Evolutionary conservation across 2,797 vertebrate genomes (phyloP), one percentile per base, ranked within the genome.

Genomic region (Cephalopachus bancanus): DNA sequence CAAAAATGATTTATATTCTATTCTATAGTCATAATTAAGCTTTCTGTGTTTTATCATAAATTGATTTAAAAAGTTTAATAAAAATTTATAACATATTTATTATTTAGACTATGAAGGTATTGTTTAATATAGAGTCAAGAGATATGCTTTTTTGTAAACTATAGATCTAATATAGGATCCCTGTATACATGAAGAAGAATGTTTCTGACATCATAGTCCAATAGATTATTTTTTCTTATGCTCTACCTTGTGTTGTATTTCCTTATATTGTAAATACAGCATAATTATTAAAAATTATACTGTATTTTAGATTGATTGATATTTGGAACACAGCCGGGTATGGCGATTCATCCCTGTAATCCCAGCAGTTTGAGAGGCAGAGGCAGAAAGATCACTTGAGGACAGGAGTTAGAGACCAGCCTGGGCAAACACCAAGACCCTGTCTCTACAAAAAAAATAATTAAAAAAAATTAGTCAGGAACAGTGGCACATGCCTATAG

Each of bases 1-100:
- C 60, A 89, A 76, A 19, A 76, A 19, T 67, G 49, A 65, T n/a
- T 69, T 76, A 67, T n/a, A 71, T 60, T 69, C 53, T 60, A 15
- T 85, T 57, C 17, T 51, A 24, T 62, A 30, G 65, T 24, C 19
- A 55, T 81, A 93, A 44, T 80, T 72, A 78, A 14, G 37, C 59
- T 80, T 62, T 53, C 37, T 79, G 55, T 79, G 19, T 79, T 62
- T 85, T 79, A 49, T 33, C 75, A 49, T 55, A 91, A 74, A 74
- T 57, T 74, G 65, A 51, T 81, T 81, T 9, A 55, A 57, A 91
- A 94, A 95, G 57, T 81, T 64, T 57, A 65, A 80, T 64, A 22
- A 51, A 20, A 86, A 49, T 78, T n/a, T 37, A n/a, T 51, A 59
- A 37, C 28, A 57, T 72, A 51, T 10, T n/a, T 65, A 28, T 80